phyloP scores from a whole-genome alignment of 2,113 vertebrate species.

The Oplegnathus fasciatus region DNA sequence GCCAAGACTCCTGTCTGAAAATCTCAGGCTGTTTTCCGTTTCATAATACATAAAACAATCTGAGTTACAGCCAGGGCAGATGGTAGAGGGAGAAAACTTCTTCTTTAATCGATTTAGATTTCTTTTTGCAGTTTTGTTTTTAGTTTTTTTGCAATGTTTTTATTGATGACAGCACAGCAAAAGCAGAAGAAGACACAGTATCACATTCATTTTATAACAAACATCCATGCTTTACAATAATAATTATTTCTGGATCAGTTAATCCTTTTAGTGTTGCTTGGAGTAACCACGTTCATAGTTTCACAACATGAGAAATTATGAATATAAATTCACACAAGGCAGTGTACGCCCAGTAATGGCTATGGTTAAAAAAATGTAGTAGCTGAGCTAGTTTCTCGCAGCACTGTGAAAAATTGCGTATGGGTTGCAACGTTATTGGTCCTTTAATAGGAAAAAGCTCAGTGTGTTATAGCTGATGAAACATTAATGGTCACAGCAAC shows the following conservation, averaged over 20 bases:
- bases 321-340: conserved; percentile 4
- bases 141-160: not conserved
- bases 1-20: conserved; percentile 57
- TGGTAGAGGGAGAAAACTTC: conserved; percentile 26
- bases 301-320: conserved; percentile 11
- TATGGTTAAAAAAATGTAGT: not conserved
- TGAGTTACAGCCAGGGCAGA: conserved; percentile 48
- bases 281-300: not conserved
- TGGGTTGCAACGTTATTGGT: conserved; percentile 12
- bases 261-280: not conserved
- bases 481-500: conserved; percentile 39
- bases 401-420: conserved; percentile 2
- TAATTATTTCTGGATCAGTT: not conserved
- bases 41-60: conserved; percentile 58
- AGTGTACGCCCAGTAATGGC: not conserved
- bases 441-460: conserved; percentile 34
- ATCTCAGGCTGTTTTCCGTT: conserved; percentile 45
- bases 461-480: conserved; percentile 40
- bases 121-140: not conserved
- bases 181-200: not conserved
- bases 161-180: not conserved
- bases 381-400: conserved; percentile 5
- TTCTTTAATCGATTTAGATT: conserved; percentile 2
- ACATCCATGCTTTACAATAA: not conserved
- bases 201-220: not conserved